These are phyloP conservation scores for Edolisoma coerulescens DNA, from an alignment of 2,113 vertebrate genomes.

Conservation along the genomic window DNA sequence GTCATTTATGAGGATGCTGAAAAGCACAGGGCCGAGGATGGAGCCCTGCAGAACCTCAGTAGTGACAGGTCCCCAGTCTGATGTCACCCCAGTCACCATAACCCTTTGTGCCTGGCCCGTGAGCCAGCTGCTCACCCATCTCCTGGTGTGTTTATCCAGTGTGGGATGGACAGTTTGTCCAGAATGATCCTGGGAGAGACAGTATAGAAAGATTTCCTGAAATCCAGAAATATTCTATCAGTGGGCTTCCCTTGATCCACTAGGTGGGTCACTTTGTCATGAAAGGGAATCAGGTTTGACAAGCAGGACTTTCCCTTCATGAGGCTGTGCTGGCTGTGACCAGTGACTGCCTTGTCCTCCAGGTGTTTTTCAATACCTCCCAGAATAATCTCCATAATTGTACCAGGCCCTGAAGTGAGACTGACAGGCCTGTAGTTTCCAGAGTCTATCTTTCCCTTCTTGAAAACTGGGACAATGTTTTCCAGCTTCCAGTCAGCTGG, in stretches of 20 bases:
- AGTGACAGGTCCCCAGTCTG: accelerated
- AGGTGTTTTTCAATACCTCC: background rate
- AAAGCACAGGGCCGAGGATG: background rate
- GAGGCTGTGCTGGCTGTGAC: background rate
- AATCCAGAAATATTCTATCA: background rate
- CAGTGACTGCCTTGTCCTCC: background rate
- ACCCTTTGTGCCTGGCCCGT: background rate
- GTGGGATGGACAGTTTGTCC: too few relatives aligned
- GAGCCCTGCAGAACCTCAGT: background rate
- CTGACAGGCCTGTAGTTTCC: background rate
- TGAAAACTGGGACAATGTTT: background rate
- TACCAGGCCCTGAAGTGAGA: background rate
- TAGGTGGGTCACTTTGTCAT: background rate
- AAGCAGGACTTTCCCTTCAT: background rate
- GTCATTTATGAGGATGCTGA: background rate
- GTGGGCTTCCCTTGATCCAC: background rate
- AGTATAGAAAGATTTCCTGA: background rate
- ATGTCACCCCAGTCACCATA: too few relatives aligned
- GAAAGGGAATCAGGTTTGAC: background rate
- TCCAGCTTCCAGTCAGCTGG: too few relatives aligned
- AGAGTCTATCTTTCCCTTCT: background rate
- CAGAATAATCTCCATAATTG: background rate
- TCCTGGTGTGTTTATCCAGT: background rate
- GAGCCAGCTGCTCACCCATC: background rate
- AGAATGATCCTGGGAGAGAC: background rate